Conservation (phyloP, 2,888 invertebrate genomes). For the Xanthorhoe spadicearia region DNA sequence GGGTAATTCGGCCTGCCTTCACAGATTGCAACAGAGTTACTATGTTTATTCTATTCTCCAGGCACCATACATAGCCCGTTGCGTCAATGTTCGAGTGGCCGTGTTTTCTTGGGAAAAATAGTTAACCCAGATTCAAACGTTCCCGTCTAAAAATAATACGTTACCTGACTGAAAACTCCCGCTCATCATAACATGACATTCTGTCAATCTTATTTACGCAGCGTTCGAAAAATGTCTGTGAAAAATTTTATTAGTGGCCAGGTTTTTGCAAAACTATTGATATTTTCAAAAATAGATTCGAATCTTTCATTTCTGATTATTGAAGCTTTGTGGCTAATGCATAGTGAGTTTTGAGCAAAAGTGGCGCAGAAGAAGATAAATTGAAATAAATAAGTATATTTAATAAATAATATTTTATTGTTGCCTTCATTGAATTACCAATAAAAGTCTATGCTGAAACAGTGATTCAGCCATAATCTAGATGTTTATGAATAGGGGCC, state of each 20-base stretch:
- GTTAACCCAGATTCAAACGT: constrained; percentile 78
- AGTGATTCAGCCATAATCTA: constrained; percentile 75
- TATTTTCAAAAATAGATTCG: neutral
- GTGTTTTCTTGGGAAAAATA: constrained; percentile 75
- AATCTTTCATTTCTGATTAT: no score
- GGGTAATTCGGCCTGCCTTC: constrained; percentile 68
- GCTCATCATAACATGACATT: constrained; percentile 51
- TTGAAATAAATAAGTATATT: no score
- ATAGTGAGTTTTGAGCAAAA: no score
- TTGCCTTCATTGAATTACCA: constrained; percentile 48
- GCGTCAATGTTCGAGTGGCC: constrained; percentile 72
- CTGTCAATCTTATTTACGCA: constrained; percentile 49
- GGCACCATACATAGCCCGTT: constrained; percentile 57
- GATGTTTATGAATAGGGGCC: constrained; percentile 72
- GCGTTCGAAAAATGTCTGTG: constrained; percentile 13
- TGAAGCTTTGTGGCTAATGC: no score
- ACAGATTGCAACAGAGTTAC: constrained; percentile 22
- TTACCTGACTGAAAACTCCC: constrained; percentile 70
- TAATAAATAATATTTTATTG: constrained; percentile 38
- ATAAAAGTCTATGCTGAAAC: constrained; percentile 63
- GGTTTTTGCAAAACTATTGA: neutral
- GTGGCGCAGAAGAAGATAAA: no score
- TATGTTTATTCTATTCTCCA: constrained; percentile 42
- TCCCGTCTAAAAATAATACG: constrained; percentile 63
- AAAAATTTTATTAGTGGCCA: neutral